A percentile compares a stretch with the other conserved stretches of the same genome.
Conservation (phyloP, 2,888 invertebrate genomes). For the Hedya salicella region DNA sequence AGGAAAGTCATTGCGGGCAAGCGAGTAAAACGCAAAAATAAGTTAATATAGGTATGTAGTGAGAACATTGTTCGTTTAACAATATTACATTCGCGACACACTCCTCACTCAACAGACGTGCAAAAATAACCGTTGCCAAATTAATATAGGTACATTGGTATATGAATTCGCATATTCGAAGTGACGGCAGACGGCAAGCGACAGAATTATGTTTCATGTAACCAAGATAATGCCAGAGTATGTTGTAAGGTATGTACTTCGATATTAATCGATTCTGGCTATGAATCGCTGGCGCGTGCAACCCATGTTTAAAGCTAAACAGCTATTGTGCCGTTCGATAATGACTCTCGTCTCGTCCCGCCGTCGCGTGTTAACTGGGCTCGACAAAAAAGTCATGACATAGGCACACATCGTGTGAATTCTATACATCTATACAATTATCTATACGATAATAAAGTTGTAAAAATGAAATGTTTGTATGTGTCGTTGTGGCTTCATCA, state of each 20-base stretch:
- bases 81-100: not conserved
- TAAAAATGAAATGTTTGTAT: no score
- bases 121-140: constrained; percentile 28
- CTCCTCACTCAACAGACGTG: not conserved
- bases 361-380: not conserved
- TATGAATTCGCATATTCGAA: constrained; percentile 6
- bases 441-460: no score
- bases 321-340: constrained; percentile 55
- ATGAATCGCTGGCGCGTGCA: constrained; percentile 47
- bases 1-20: not conserved
- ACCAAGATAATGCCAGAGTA: constrained; percentile 47
- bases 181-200: constrained; percentile 26
- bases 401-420: not conserved
- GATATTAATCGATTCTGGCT: constrained; percentile 58
- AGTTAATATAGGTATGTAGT: not conserved
- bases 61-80: not conserved
- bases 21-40: not conserved
- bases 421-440: no score
- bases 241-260: constrained; percentile 46
- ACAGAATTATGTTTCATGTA: constrained; percentile 25
- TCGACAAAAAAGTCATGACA: not conserved
- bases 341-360: not conserved
- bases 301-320: constrained; percentile 54
- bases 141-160: constrained; percentile 7
- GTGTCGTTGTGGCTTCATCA: no score